A percentile compares a stretch with the other conserved stretches of the same genome.
phyloP scores from a whole-genome alignment of 2,888 invertebrate species.

The Cotesia congregata region DNA sequence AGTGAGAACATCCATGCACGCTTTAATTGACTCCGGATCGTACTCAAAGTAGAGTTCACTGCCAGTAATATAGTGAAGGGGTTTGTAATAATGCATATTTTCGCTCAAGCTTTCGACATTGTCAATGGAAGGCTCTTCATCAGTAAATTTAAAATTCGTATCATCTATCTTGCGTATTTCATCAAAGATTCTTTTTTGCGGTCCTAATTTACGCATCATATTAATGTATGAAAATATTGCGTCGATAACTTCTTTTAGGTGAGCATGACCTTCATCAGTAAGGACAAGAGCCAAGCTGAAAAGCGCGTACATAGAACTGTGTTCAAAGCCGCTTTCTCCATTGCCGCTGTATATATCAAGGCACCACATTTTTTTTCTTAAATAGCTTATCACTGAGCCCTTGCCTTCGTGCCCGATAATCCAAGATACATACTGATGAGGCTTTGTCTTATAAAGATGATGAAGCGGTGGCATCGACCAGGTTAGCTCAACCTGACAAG shows the following conservation, averaged over 20 bases:
- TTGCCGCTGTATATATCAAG: slow-evolving; percentile 80
- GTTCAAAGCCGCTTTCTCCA: slow-evolving; percentile 82
- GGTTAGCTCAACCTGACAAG: slow-evolving; percentile 74
- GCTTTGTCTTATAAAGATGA: slow-evolving; percentile 81
- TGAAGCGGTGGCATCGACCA: slow-evolving; percentile 77
- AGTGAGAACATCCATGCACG: slow-evolving; percentile 75
- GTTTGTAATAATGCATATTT: slow-evolving; percentile 85
- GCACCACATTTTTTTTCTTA: slow-evolving; percentile 85
- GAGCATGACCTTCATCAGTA: slow-evolving; percentile 82
- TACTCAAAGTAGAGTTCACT: slow-evolving; percentile 83
- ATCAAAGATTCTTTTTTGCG: slow-evolving; percentile 77
- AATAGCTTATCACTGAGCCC: slow-evolving; percentile 84
- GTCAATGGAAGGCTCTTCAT: slow-evolving; percentile 80
- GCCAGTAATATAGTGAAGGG: slow-evolving; percentile 85
- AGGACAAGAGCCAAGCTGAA: slow-evolving; percentile 82
- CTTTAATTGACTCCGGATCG: slow-evolving; percentile 77
- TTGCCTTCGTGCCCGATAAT: slow-evolving; percentile 90
- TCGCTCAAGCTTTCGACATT: slow-evolving; percentile 84
- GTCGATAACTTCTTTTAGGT: slow-evolving; percentile 81
- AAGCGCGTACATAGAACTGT: slow-evolving; percentile 83
- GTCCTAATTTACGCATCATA: slow-evolving; percentile 78
- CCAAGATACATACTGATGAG: slow-evolving; percentile 80
- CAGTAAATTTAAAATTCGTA: slow-evolving; percentile 77
- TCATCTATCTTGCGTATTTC: slow-evolving; percentile 76
- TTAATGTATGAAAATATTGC: slow-evolving; percentile 85